Evolutionary conservation across 2,113 vertebrate genomes (phyloP).

Genomic region (Melanerpes formicivorus): DNA sequence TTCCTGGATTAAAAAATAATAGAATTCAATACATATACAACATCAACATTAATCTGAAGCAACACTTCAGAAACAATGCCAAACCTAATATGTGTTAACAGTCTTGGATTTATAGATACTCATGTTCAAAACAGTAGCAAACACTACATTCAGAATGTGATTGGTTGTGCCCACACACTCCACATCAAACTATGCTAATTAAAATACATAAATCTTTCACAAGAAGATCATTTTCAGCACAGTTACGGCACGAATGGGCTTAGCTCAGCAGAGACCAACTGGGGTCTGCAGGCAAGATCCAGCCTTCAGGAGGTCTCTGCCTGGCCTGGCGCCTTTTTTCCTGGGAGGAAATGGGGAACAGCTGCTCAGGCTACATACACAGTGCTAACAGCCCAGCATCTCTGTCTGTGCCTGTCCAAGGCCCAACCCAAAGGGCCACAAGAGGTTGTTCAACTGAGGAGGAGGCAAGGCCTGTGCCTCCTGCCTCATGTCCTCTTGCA

Average conservation of each 20-base stretch:
- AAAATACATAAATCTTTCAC: background rate
- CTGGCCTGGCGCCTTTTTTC: background rate
- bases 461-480: background rate
- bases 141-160: background rate
- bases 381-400: background rate
- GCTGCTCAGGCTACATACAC: rapidly evolving
- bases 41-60: background rate
- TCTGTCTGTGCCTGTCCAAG: background rate
- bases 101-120: background rate
- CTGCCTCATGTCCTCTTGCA: background rate
- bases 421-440: background rate
- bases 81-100: background rate
- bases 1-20: conserved; percentile 27
- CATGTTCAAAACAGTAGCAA: background rate
- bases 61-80: background rate
- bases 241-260: background rate
- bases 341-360: background rate
- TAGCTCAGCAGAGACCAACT: background rate
- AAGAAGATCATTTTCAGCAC: background rate
- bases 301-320: background rate
- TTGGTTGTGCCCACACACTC: background rate
- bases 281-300: background rate
- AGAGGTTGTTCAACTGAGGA: background rate
- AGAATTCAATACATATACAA: background rate
- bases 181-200: background rate